Base-by-base conservation (phyloP, 37 sponge, comb jelly and placozoan genomes). In the Theonella swinhoei region DNA sequence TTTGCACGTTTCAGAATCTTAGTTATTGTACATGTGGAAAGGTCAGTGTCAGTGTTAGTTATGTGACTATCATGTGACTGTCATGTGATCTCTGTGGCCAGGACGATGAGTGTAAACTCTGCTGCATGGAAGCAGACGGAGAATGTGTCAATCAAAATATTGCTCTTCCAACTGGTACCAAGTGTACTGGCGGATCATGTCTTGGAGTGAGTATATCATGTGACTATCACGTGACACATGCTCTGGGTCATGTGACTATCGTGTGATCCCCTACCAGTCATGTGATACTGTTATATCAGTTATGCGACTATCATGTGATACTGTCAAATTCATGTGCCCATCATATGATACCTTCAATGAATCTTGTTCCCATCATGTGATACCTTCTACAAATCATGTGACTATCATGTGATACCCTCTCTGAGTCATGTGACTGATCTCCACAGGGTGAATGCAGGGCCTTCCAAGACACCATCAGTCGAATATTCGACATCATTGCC, bases 401-500 rank as follows among this genome's bases (percentile, higher is more conserved):
- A 47, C 54, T 47, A 47, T 47, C 14, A 14, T 47, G n/a, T n/a
- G n/a, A n/a, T n/a, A n/a, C n/a, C n/a, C n/a, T n/a, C n/a, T n/a
- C n/a, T n/a, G n/a, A n/a, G n/a, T 47, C 54, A 47, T 47, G 54
- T 47, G 54, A 47, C 54, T 47, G 54, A 17, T 47, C 11, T 47
- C 11, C 14, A 14, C 54, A 47, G 54, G 54, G 54, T 17, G 54
- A 47, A 47, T 47, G 54, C 54, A 47, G 54, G 54, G 54, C 7
- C 11, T 32, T 37, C 0, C 83, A 82, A n/a, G 83, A 82, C 34
- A 25, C 30, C 8, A 72, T 82, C 0, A n/a, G 35, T 24, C 32
- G 83, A 24, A 26, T 82, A 19, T 82, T 54, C 61, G 38, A 24
- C 11, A 54, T 76, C 25, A 84, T 84, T 0, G 43, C 39, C 33